Conservation (phyloP, 1,140 invertebrate genomes). For the Ericerus pela region DNA sequence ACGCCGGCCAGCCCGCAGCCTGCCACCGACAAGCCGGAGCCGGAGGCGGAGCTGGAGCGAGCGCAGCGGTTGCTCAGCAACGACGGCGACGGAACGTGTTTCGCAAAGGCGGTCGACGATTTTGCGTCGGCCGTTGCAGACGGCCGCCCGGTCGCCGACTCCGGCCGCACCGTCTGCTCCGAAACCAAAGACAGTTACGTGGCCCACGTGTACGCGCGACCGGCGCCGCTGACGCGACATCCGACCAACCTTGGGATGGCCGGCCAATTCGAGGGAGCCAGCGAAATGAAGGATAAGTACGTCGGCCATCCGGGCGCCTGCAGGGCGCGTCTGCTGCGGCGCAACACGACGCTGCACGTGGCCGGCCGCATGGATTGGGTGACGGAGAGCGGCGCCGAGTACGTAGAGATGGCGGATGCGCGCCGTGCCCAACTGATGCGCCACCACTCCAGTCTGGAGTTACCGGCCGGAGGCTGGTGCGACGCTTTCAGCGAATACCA, state of each 20-base stretch:
- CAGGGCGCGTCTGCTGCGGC: conserved; percentile 7
- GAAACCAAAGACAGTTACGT: not conserved
- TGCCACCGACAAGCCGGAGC: too few species aligned
- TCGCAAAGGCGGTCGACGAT: not conserved
- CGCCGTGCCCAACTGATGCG: conserved; percentile 14
- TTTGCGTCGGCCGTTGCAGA: not conserved
- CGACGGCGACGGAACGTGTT: not conserved
- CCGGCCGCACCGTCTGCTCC: not conserved
- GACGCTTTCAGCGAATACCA: conserved; percentile 13
- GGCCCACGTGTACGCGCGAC: not conserved
- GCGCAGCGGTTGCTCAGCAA: too few species aligned
- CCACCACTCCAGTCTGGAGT: conserved; percentile 18
- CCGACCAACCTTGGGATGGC: conserved; percentile 21
- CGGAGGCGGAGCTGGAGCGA: too few species aligned
- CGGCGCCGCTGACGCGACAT: conserved; percentile 17
- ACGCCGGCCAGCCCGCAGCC: too few species aligned
- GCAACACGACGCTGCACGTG: conserved; percentile 14
- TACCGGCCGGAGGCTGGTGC: conserved; percentile 13
- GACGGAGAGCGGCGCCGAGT: conserved; percentile 19
- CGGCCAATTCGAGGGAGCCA: conserved; percentile 17
- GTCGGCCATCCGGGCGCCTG: conserved; percentile 8
- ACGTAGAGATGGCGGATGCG: conserved; percentile 18
- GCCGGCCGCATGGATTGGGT: conserved; percentile 18
- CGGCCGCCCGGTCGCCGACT: too few species aligned
- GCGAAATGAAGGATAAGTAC: conserved; percentile 19